Percentiles rank a stretch among this genome's conserved stretches.
phyloP scores from a whole-genome alignment of 2,888 invertebrate genomes.

The Aspidiotus rigidus region DNA sequence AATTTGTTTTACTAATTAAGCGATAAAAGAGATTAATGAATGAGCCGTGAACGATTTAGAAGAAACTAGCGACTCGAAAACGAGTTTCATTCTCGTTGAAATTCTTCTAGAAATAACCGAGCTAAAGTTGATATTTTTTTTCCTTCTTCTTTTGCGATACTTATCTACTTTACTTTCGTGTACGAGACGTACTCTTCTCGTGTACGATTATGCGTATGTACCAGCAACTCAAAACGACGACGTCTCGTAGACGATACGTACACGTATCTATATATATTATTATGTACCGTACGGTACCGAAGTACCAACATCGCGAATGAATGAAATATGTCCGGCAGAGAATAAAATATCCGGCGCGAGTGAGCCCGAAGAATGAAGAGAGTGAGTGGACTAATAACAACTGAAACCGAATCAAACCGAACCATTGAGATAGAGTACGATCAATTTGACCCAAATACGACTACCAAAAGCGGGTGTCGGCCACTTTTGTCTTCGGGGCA shows the following conservation, averaged over 20 bases:
- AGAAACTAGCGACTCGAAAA: background rate
- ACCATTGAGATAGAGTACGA: slow-evolving; percentile 21
- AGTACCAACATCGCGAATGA: background rate
- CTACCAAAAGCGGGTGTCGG: slow-evolving; percentile 30
- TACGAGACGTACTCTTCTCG: too few relatives aligned
- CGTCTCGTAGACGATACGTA: too few relatives aligned
- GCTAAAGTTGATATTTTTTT: too few relatives aligned
- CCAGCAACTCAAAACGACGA: too few relatives aligned
- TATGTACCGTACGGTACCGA: background rate
- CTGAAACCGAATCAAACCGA: slow-evolving; percentile 29
- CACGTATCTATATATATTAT: too few relatives aligned
- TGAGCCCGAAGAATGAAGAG: background rate
- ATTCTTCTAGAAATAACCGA: background rate
- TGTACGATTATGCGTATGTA: too few relatives aligned
- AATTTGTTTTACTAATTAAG: background rate
- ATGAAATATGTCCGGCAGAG: slow-evolving; percentile 1
- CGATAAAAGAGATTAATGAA: slow-evolving; percentile 4
- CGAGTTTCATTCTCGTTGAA: background rate
- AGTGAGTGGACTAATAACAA: slow-evolving; percentile 18
- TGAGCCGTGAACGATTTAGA: background rate
- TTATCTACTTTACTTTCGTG: too few relatives aligned
- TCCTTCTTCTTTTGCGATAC: too few relatives aligned
- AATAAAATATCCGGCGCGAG: background rate
- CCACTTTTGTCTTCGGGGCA: slow-evolving; percentile 30
- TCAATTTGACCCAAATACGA: slow-evolving; percentile 31